Base-by-base conservation (phyloP, 1,140 invertebrate species). In the Diorhabda sublineata region DNA sequence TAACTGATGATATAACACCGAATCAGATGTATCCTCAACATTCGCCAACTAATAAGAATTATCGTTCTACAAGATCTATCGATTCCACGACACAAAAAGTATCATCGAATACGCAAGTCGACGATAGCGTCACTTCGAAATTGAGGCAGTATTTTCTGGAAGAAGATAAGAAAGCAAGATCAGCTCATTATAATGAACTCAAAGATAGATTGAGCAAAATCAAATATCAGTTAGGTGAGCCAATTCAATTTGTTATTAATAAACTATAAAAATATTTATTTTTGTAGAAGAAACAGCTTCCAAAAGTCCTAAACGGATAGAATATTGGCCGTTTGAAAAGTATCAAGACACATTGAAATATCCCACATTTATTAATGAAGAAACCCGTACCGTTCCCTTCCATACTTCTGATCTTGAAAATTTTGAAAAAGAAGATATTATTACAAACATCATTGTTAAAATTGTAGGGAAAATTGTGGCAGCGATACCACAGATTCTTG, bases 391-490 rank as follows among this genome's bases (percentile, higher is more conserved):
- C 26, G 26, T 26, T 26, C 26, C 26, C 26, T 26, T 26, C 26
- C 26, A 26, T 26, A 26, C 26, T 26, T 26, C 26, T 1, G 26
- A 26, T 26, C 26, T 26, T 26, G 26, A 26, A 26, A 26, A 26
- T 65, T 69, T 52, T 52, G 61, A 57, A 7, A 72, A 72, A 60
- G 66, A 67, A 5, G 73, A 76, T 61, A 65, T 74, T 61, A 72
- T 79, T 57, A 69, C 69, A 3, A 64, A 74, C 62, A 64, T 79
- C 44, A 62, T 79, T 7, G 44, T 67, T 11, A 78, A 74, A 70
- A 76, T 80, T 65, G 26, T 80, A n/a, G 72, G 79, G 58, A 78
- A 77, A 71, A 52, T 79, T 11, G 60, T 78, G 4, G 70, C 67
- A 44, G 68, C 71, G 42, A 68, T 75, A 52, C 79, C 79, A 0